Base-by-base conservation (phyloP, 2,113 vertebrate species). In the Dascyllus trimaculatus region DNA sequence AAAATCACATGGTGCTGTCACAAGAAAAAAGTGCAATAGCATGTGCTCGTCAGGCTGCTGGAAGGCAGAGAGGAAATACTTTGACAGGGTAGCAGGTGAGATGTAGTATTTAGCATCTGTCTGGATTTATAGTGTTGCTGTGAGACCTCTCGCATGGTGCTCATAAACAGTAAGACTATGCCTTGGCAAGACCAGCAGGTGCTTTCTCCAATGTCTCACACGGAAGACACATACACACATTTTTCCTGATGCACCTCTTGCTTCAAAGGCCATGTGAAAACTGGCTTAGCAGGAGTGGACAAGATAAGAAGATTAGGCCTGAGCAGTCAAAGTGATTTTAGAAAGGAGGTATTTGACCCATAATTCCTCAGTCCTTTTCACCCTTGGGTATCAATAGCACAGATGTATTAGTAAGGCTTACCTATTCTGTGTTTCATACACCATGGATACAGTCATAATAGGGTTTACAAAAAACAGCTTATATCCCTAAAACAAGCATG, bases 31-130 rank as follows among this genome's bases (percentile, higher is more conserved):
- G n/a, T 22, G 57, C 18, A 48, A 72, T 18, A 22, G 38, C 18
- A 11, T 19, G 62, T 49, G 49, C 62, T n/a, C 58, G 74, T 78
- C 7, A 60, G 24, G 8, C 49, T 29, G n/a, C 35, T 48, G 38
- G 24, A 76, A 56, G 59, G 49, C 3, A 1, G n/a, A n/a, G 52
- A 45, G 67, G 72, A 64, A 69, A 52, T 1, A 32, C 22, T 64
- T 60, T 54, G 61, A 79, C 71, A 76, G 60, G 46, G 72, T 61
- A 40, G 48, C 25, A 51, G 29, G 19, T 22, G 38, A 52, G 52
- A 69, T 63, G 49, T 38, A 19, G n/a, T 7, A 22, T 48, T 71
- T 56, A 48, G 43, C 7, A 48, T 48, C 54, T 46, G 25, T 58
- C 22, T 73, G 52, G 56, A 69, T 75, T 65, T 24, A 53, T 48